Evolutionary conservation across 2,113 vertebrate species (phyloP), one percentile per base, ranked within the genome.

Genomic region (Xyrauchen texanus): DNA sequence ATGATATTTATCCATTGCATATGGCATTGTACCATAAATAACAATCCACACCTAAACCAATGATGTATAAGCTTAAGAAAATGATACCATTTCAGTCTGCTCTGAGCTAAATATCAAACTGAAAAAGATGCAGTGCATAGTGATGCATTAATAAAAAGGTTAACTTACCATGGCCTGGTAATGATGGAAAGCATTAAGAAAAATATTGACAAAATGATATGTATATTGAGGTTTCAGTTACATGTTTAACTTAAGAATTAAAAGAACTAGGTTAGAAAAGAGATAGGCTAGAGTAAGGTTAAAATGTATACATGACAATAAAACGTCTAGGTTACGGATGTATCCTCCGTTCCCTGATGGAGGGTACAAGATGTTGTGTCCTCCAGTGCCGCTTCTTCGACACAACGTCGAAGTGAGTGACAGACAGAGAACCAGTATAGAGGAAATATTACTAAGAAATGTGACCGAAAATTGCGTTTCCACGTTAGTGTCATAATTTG

Each of bases 111-210:
- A 34, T 34, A 34, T 34, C 21, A 34, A 34, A 34, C 21, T 34
- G 3, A 34, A 34, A 34, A 34, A 34, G 21, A 1, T 34, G 3
- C 21, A 34, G 21, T 34, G 21, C 21, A 34, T 34, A 34, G 21
- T 34, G 21, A 34, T 34, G 21, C 21, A 6, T 4, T 45, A 46
- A 71, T 47, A 34, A 9, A 65, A 60, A 46, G 1, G 60, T 88
- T 15, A 83, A 94, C 92, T 93, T 92, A 94, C 92, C 92, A 94
- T 93, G 62, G 93, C 93, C 92, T 94, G 85, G 13, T 15, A 12
- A 53, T 52, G 62, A 16, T 51, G 46, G 62, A 65, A 76, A 65
- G 74, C 74, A 66, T 34, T 16, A 44, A 8, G n/a, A 15, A 8
- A 45, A 45, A 75, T 42, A 63, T 34, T 3, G 6, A 16, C 8